phyloP scores from a whole-genome alignment of 2,888 invertebrate genomes.

The Pristionchus exspectatus region DNA sequence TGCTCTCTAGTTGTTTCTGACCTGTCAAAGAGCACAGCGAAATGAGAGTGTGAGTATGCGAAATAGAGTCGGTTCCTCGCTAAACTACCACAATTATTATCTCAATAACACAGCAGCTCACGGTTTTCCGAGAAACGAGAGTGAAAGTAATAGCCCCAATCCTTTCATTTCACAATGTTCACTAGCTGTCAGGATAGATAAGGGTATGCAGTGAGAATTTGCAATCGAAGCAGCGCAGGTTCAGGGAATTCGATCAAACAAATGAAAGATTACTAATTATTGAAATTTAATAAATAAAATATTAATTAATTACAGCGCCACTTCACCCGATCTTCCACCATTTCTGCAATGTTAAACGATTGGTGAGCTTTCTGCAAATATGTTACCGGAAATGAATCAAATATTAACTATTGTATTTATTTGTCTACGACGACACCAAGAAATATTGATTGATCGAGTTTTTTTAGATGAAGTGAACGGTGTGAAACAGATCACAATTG shows the following conservation, averaged over 20 bases:
- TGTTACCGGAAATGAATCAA: not conserved
- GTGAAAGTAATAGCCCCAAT: not conserved
- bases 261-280: not conserved
- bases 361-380: not conserved
- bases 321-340: conserved; percentile 29
- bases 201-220: not conserved
- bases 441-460: not conserved
- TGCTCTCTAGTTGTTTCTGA: not conserved
- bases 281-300: not conserved
- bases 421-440: not conserved
- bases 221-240: not conserved
- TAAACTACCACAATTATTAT: not conserved
- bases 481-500: not conserved
- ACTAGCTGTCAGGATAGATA: not conserved
- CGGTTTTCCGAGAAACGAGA: conserved; percentile 4
- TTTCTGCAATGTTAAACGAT: conserved; percentile 19
- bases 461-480: not conserved
- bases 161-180: not conserved
- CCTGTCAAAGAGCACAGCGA: not conserved
- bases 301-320: not conserved
- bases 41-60: not conserved
- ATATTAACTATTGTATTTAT: not conserved
- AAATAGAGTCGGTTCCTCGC: not conserved
- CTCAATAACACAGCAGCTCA: not conserved
- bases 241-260: not conserved